A percentile compares a stretch with the other conserved stretches of the same genome.
Conservation (phyloP, 1,140 invertebrate genomes). For the Euwallacea fornicatus region DNA sequence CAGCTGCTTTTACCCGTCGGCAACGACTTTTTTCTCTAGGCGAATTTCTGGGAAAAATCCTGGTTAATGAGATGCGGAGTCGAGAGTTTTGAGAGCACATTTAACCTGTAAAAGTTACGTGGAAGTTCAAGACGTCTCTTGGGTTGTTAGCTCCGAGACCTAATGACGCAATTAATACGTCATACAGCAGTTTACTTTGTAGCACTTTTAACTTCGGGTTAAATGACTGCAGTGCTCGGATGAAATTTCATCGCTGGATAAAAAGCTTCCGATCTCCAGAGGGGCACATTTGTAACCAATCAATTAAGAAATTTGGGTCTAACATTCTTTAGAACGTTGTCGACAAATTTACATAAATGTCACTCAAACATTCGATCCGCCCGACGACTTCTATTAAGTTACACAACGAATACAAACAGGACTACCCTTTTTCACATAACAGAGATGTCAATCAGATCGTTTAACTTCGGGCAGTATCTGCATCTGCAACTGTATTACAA, state of each 20-base stretch:
- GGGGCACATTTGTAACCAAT: background rate
- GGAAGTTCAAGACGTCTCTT: too few relatives aligned
- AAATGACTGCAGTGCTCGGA: too few relatives aligned
- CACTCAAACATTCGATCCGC: conserved; percentile 10
- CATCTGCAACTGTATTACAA: background rate
- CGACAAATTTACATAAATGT: conserved; percentile 9
- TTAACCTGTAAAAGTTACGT: too few relatives aligned
- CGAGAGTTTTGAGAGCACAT: too few relatives aligned
- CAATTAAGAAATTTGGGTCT: background rate
- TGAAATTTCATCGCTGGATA: too few relatives aligned
- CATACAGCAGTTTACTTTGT: too few relatives aligned
- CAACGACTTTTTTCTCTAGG: background rate
- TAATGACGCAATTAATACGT: too few relatives aligned
- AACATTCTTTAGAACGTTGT: background rate
- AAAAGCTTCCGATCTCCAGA: background rate
- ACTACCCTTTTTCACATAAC: background rate
- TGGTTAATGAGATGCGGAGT: too few relatives aligned
- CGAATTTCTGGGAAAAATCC: too few relatives aligned
- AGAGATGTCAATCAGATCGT: background rate
- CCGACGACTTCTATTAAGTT: conserved; percentile 3
- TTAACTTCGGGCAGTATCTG: background rate
- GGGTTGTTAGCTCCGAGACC: too few relatives aligned
- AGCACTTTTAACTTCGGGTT: too few relatives aligned
- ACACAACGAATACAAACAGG: conserved; percentile 4
- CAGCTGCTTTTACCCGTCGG: background rate